phyloP scores from a whole-genome alignment of 1,140 invertebrate genomes.

The Lasioglossum baleicum region DNA sequence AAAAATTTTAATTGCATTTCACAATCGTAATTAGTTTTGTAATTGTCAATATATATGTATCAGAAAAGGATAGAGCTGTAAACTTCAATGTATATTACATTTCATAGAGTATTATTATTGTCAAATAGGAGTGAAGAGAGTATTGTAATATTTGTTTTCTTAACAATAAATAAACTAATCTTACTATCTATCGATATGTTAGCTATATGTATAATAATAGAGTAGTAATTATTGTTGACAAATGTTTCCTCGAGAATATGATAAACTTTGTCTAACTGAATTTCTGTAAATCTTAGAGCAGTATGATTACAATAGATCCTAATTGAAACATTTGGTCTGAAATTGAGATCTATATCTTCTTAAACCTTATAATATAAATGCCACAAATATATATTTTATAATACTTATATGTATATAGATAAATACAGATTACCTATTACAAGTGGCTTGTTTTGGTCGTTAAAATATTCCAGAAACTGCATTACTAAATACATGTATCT shows the following conservation, averaged over 20 bases:
- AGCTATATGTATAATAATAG: not conserved
- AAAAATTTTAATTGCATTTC: not conserved
- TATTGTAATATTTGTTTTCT: not conserved
- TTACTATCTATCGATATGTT: constrained; percentile 54
- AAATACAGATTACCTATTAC: constrained; percentile 33
- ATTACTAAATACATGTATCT: not conserved
- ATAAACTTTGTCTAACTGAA: not conserved
- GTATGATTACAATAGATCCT: constrained; percentile 33
- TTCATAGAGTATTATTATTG: constrained; percentile 45
- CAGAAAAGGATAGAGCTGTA: constrained; percentile 7
- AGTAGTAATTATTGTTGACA: constrained; percentile 5
- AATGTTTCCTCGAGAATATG: not conserved
- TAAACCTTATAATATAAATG: constrained; percentile 52
- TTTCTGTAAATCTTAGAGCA: constrained; percentile 22
- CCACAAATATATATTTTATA: constrained; percentile 39
- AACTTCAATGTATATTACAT: constrained; percentile 32
- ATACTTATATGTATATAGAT: constrained; percentile 19
- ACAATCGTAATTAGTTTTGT: not conserved
- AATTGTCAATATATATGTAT: not conserved
- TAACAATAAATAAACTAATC: constrained; percentile 38
- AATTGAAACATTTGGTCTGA: constrained; percentile 51
- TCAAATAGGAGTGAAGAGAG: constrained; percentile 35
- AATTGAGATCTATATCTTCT: constrained; percentile 56
- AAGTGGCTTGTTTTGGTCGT: constrained; percentile 3
- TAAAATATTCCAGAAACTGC: constrained; percentile 2